Evolutionary conservation across 2,888 invertebrate species (phyloP).

Genomic region (Phyto melanocephala): DNA sequence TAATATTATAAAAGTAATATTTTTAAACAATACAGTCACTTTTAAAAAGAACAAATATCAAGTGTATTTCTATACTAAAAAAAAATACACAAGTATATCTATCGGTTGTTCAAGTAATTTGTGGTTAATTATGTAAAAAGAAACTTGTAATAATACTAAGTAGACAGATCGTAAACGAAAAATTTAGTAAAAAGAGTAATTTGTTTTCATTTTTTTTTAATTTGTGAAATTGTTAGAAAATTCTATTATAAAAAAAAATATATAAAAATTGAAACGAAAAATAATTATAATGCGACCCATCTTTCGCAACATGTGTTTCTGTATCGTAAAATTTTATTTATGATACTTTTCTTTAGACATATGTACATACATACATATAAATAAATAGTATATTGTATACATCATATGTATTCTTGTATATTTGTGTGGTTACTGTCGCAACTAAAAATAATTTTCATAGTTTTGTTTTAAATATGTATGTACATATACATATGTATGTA

Average conservation of each 20-base stretch:
- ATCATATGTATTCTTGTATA: background rate
- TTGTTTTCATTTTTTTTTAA: no score
- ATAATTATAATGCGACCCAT: background rate
- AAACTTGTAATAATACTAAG: background rate
- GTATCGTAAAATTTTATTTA: constrained; percentile 22
- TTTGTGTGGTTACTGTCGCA: constrained; percentile 19
- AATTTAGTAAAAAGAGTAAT: background rate
- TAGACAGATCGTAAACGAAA: background rate
- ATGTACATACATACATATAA: background rate
- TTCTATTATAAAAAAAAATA: constrained; percentile 16
- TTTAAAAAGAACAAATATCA: background rate
- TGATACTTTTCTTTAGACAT: constrained; percentile 1
- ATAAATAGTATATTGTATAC: background rate
- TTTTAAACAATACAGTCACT: constrained; percentile 46
- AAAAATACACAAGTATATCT: background rate
- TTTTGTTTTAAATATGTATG: background rate
- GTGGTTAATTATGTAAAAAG: constrained; percentile 64
- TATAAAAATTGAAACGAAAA: no score
- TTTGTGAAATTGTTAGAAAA: constrained; percentile 7
- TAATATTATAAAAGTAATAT: background rate
- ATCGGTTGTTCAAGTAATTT: constrained; percentile 24
- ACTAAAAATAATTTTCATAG: constrained; percentile 10
- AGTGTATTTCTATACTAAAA: background rate
- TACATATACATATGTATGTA: background rate
- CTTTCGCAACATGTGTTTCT: background rate